These are phyloP conservation scores for Eilema depressum DNA, from an alignment of 2,888 invertebrate genomes.

Conservation along the genomic window DNA sequence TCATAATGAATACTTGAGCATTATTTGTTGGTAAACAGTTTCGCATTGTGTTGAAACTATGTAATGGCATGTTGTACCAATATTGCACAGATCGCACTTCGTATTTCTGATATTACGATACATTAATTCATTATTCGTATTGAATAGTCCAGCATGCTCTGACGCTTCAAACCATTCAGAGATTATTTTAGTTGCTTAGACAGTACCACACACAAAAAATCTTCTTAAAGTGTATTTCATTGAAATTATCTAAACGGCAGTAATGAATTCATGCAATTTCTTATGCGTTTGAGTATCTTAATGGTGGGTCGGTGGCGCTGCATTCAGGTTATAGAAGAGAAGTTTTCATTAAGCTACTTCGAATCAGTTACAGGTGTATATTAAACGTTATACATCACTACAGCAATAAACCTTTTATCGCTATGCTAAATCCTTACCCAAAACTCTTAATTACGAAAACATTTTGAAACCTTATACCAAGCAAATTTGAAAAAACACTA, in stretches of 20 bases:
- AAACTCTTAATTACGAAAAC: neutral
- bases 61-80: neutral
- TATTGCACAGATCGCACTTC: neutral
- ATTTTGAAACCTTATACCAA: neutral
- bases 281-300: neutral
- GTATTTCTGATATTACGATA: neutral
- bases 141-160: too few species aligned
- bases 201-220: neutral
- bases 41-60: slow-evolving; percentile 1
- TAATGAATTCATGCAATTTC: neutral
- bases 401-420: neutral
- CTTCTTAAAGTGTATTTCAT: too few species aligned
- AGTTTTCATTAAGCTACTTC: neutral
- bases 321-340: too few species aligned
- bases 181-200: neutral
- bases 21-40: slow-evolving; percentile 14
- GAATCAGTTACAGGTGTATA: neutral
- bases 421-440: neutral
- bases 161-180: neutral
- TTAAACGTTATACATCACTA: neutral
- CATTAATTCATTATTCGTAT: too few species aligned
- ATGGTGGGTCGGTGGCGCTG: neutral
- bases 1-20: neutral
- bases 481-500: too few species aligned
- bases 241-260: too few species aligned